Evolutionary conservation across 1,140 invertebrate genomes (phyloP).

Genomic region (Rhizoglyphus robini): DNA sequence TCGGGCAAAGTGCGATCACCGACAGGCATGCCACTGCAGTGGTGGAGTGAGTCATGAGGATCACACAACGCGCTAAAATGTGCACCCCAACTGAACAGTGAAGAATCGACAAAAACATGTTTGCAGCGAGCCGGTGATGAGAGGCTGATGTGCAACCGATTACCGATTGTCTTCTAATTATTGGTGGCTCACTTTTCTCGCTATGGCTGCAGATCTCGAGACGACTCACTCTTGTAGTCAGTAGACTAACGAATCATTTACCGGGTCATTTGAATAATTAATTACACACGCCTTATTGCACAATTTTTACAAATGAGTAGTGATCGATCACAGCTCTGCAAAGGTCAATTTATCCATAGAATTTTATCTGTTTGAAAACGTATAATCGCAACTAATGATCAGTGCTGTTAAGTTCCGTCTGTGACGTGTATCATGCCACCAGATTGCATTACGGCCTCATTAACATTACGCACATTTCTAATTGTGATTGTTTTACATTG

Average conservation of each 20-base stretch:
- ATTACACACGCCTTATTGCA: no score
- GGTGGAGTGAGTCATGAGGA: no score
- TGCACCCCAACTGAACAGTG: background rate
- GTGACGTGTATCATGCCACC: background rate
- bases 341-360: no score
- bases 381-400: background rate
- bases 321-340: no score
- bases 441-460: background rate
- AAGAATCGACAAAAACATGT: background rate
- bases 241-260: no score
- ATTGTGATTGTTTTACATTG: background rate
- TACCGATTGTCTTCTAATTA: background rate
- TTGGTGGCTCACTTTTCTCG: background rate
- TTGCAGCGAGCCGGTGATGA: background rate
- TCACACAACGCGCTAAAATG: background rate
- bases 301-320: no score
- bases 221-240: no score
- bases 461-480: constrained; percentile 6
- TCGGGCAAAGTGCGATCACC: no score
- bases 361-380: no score
- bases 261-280: no score
- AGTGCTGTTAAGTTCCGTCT: no score
- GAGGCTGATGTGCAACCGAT: background rate
- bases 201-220: background rate
- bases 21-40: no score